Evolutionary conservation across 2,113 vertebrate species (phyloP).

Genomic region (Rhombomys opimus): DNA sequence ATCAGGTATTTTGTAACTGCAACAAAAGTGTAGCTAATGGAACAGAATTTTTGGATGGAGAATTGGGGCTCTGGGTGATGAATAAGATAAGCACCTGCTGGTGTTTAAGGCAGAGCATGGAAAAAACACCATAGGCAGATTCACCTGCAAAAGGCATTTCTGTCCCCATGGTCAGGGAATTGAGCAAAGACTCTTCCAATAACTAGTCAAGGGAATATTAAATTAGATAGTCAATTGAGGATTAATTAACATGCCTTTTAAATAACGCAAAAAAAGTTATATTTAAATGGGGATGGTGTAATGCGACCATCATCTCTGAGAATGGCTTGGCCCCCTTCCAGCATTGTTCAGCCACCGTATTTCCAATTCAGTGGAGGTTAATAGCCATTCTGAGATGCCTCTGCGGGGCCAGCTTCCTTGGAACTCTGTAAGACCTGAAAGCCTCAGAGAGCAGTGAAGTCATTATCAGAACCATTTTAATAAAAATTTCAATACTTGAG

Average conservation of each 20-base stretch:
- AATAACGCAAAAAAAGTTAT: slow-evolving; percentile 50
- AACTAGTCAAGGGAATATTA: slow-evolving; percentile 40
- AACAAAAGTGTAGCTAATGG: background rate
- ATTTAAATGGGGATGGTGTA: slow-evolving; percentile 63
- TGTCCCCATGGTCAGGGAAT: background rate
- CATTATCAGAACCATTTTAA: background rate
- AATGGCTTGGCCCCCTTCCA: slow-evolving; percentile 77
- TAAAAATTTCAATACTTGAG: slow-evolving; percentile 59
- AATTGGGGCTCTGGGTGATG: background rate
- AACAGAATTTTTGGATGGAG: background rate
- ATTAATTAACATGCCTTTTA: slow-evolving; percentile 49
- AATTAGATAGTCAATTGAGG: slow-evolving; percentile 41
- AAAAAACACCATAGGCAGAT: background rate
- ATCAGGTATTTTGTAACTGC: background rate
- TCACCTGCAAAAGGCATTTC: background rate
- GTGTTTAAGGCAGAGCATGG: too few relatives aligned
- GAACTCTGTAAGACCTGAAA: slow-evolving; percentile 33
- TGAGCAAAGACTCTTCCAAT: background rate
- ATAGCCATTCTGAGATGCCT: slow-evolving; percentile 57
- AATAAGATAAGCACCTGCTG: background rate
- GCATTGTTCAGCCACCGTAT: slow-evolving; percentile 37
- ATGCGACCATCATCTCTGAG: slow-evolving; percentile 68
- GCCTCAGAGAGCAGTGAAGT: slow-evolving; percentile 43
- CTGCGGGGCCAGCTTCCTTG: background rate
- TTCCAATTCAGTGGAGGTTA: slow-evolving; percentile 70